These are phyloP conservation scores for Ormyrus nitidulus DNA, from an alignment of 2,888 invertebrate species.

Conservation along the genomic window DNA sequence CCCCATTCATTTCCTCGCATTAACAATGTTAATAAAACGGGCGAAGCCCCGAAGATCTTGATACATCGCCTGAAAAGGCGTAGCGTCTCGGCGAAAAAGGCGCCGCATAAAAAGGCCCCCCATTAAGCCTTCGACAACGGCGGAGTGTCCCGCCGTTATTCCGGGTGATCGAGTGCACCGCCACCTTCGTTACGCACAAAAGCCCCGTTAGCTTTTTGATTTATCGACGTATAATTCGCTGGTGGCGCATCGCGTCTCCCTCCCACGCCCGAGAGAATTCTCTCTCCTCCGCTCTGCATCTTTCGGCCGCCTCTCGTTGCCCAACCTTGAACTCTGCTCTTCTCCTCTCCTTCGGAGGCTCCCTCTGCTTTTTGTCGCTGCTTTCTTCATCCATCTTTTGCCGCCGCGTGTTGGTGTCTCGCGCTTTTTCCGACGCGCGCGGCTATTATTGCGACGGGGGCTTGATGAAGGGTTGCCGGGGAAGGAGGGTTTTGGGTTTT, in stretches of 20 bases:
- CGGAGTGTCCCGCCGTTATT: neutral
- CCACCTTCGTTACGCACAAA: neutral
- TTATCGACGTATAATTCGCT: slow-evolving; percentile 6
- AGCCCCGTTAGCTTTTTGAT: slow-evolving; percentile 10
- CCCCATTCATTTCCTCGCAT: too few species aligned
- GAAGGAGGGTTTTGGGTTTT: too few species aligned
- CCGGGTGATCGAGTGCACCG: neutral
- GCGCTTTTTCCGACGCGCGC: too few species aligned
- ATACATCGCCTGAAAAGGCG: too few species aligned
- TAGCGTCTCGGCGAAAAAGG: too few species aligned
- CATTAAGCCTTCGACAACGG: too few species aligned
- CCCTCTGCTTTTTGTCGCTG: neutral
- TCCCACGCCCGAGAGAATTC: neutral
- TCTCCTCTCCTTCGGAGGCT: neutral
- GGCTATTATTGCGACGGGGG: too few species aligned
- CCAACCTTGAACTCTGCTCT: slow-evolving; percentile 22
- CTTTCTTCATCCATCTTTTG: slow-evolving; percentile 3
- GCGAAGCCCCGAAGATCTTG: too few species aligned
- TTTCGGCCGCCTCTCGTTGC: slow-evolving; percentile 20
- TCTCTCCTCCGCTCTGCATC: neutral
- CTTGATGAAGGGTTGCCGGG: too few species aligned
- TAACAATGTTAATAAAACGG: too few species aligned
- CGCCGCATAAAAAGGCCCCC: too few species aligned
- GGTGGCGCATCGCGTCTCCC: neutral
- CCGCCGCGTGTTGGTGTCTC: too few species aligned